Evolutionary conservation across 2,888 invertebrate genomes (phyloP).

Genomic region (Aricia artaxerxes): DNA sequence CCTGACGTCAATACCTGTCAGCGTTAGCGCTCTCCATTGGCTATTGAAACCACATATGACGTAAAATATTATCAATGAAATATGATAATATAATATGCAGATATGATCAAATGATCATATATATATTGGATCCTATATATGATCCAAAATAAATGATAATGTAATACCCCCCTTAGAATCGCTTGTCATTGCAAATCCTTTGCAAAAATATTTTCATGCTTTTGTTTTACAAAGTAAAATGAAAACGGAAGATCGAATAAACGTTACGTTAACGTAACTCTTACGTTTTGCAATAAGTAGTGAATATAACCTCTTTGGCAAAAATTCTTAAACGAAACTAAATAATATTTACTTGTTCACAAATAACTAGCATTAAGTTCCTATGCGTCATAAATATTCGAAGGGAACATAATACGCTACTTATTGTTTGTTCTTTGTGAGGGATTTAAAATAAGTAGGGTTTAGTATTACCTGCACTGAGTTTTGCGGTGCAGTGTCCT

Average conservation of each 20-base stretch:
- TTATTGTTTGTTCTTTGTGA: not conserved
- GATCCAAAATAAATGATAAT: no score
- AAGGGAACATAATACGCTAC: conserved; percentile 16
- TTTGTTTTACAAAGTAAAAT: no score
- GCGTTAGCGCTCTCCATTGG: no score
- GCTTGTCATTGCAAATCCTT: not conserved
- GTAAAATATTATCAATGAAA: no score
- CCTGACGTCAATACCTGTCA: no score
- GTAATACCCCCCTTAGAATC: not conserved
- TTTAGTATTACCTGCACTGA: conserved; percentile 52
- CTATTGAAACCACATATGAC: no score
- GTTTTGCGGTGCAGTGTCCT: conserved; percentile 67
- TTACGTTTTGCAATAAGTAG: not conserved
- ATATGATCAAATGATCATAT: no score
- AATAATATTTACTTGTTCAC: not conserved
- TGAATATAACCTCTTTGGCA: not conserved
- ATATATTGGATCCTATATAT: no score
- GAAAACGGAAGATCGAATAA: no score
- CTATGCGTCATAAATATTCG: not conserved
- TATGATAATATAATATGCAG: no score
- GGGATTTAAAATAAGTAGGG: conserved; percentile 5
- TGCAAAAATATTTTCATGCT: not conserved
- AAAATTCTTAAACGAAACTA: not conserved
- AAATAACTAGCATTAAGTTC: not conserved
- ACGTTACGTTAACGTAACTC: no score